A percentile compares a stretch with the other conserved stretches of the same genome.
These are phyloP conservation scores for Caenorhabditis sinica DNA, from an alignment of 2,888 invertebrate species.

Conservation along the genomic window DNA sequence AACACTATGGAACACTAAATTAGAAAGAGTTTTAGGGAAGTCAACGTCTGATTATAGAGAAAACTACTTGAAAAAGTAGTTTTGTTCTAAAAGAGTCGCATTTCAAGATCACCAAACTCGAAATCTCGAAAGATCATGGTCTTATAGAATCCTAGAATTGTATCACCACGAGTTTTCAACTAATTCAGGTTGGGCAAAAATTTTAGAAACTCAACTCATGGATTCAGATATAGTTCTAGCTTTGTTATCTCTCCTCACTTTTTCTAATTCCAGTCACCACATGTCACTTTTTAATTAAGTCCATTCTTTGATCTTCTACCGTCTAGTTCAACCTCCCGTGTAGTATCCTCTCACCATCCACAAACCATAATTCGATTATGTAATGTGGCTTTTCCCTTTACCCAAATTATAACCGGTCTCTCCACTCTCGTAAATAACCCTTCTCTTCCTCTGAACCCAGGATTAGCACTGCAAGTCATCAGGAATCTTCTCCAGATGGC, in stretches of 20 bases:
- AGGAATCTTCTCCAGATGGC: slow-evolving; percentile 49
- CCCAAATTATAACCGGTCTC: slow-evolving; percentile 37
- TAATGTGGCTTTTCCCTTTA: slow-evolving; percentile 29
- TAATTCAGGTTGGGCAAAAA: too few relatives aligned
- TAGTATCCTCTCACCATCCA: slow-evolving; percentile 4
- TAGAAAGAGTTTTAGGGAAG: too few relatives aligned
- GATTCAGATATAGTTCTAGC: neutral
- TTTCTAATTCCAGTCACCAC: neutral
- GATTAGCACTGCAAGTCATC: slow-evolving; percentile 53
- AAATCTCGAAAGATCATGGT: too few relatives aligned
- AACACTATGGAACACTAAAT: too few relatives aligned
- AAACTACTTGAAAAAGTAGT: neutral
- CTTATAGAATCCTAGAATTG: too few relatives aligned
- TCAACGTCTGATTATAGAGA: too few relatives aligned
- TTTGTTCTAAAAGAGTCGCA: too few relatives aligned
- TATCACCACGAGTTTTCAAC: too few relatives aligned
- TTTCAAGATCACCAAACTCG: too few relatives aligned
- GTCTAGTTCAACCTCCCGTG: slow-evolving; percentile 3
- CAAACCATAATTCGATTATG: slow-evolving; percentile 56
- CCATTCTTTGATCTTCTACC: slow-evolving; percentile 16
- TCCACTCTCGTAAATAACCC: slow-evolving; percentile 51
- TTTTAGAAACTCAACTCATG: too few relatives aligned
- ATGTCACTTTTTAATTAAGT: neutral
- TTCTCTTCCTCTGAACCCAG: neutral
- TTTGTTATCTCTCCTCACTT: neutral